Conservation (phyloP, 2,888 invertebrate genomes). For the Mamestra brassicae region DNA sequence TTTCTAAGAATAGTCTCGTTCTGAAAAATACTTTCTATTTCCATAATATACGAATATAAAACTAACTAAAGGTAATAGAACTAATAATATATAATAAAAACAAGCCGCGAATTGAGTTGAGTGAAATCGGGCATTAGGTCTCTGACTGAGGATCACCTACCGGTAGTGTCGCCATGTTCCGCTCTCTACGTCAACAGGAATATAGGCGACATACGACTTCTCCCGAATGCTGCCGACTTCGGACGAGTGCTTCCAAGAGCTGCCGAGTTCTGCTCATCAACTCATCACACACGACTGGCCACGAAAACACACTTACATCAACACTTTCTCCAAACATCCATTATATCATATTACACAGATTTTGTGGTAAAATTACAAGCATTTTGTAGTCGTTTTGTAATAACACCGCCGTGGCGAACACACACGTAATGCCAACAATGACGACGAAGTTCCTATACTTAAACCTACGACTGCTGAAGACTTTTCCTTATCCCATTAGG, state of each 20-base stretch:
- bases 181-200: slow-evolving; percentile 69
- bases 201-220: slow-evolving; percentile 45
- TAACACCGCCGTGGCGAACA: slow-evolving; percentile 56
- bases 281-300: slow-evolving; percentile 60
- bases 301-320: slow-evolving; percentile 67
- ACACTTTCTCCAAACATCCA: slow-evolving; percentile 72
- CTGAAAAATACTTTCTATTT: slow-evolving; percentile 1
- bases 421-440: slow-evolving; percentile 42
- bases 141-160: slow-evolving; percentile 21
- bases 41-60: neutral
- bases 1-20: neutral
- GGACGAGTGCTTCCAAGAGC: slow-evolving; percentile 7
- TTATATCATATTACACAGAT: slow-evolving; percentile 70
- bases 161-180: slow-evolving; percentile 57
- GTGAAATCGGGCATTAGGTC: slow-evolving; percentile 52
- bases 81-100: slow-evolving; percentile 6
- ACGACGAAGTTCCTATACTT: slow-evolving; percentile 48
- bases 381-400: slow-evolving; percentile 54
- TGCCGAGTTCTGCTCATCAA: slow-evolving; percentile 1
- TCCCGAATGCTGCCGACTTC: slow-evolving; percentile 6
- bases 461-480: slow-evolving; percentile 32
- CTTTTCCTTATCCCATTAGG: slow-evolving; percentile 33
- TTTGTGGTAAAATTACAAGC: slow-evolving; percentile 66
- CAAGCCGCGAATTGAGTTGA: slow-evolving; percentile 19
- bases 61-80: neutral